These are phyloP conservation scores for Propithecus coquereli DNA, from an alignment of 2,113 vertebrate species.

Conservation along the genomic window DNA sequence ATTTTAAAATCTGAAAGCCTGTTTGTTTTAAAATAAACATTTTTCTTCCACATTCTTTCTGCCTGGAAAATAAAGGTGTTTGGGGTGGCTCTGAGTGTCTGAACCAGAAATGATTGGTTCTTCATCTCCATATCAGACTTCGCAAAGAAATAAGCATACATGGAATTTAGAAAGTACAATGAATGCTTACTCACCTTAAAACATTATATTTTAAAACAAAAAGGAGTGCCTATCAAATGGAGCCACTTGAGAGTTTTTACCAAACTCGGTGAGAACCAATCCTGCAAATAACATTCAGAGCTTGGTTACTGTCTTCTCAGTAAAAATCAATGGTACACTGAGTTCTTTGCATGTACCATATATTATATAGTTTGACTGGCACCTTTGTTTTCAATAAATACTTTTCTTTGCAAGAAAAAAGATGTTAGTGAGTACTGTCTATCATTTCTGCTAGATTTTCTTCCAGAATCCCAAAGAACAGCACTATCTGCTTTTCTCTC, in stretches of 20 bases:
- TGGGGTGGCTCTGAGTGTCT: neutral
- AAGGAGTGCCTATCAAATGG: slow-evolving; percentile 42
- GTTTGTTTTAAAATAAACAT: slow-evolving; percentile 25
- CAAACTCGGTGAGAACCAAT: slow-evolving; percentile 24
- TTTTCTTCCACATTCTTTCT: slow-evolving; percentile 3
- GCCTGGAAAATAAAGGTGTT: neutral
- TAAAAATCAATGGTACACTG: neutral
- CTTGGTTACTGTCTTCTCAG: slow-evolving; percentile 4
- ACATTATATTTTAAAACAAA: slow-evolving; percentile 55
- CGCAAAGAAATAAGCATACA: neutral
- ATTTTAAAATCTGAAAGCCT: neutral
- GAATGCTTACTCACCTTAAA: slow-evolving; percentile 44
- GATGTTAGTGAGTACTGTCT: neutral
- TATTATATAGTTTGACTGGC: neutral
- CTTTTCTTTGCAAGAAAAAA: slow-evolving; percentile 41
- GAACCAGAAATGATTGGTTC: neutral
- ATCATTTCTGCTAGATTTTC: slow-evolving; percentile 31
- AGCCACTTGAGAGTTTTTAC: slow-evolving; percentile 38
- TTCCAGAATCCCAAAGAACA: slow-evolving; percentile 1
- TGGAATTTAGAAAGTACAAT: slow-evolving; percentile 9
- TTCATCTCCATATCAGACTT: neutral
- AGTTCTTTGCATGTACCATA: neutral
- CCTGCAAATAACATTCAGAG: neutral
- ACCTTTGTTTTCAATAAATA: neutral
- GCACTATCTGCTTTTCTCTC: neutral